Base-by-base conservation (phyloP, 2,888 invertebrate species). In the Piscicola geometra region DNA sequence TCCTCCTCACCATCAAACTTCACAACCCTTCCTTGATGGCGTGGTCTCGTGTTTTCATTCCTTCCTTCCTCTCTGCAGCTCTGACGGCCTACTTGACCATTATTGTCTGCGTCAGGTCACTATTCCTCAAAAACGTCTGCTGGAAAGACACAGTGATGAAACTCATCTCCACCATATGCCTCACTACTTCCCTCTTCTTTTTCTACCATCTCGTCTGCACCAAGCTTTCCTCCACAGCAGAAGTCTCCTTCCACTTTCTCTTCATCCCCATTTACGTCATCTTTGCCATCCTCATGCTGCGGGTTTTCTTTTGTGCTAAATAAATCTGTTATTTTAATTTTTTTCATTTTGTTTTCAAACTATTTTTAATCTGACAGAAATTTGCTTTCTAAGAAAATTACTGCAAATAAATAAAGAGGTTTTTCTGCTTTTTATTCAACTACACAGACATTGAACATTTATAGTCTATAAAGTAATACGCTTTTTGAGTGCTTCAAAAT, bases 41-140 rank as follows among this genome's bases (percentile, higher is more conserved):
- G 78, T 96, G 95, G 94, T 94, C 93, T 91, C 89, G 90, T 76
- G 90, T 94, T 75, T 96, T 97, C 86, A 90, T 91, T 28, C 96
- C 97, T 0, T 87, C 97, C 50, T 97, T 95, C 87, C 90, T 93
- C 56, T 92, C 93, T 80, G 94, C 96, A 87, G 93, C 92, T 36
- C 89, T 95, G 80, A 94, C 94, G 86, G 91, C 92, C 36, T 98
- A 98, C 86, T 97, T 97, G 52, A 71, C 56, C 28, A 50, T 71
- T 28, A 67, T 67, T 32, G 30, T 67, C 21, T 67, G 35, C 33
- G 35, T 67, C 18, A 15, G 67, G 18, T 25, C 67, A 5, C 12
- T 67, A 9, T 35, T 33, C 21, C 28, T 21, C 35, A 32, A 35
- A 67, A 67, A n/a, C 3, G 5, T 32, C 33, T 15, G 2, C 12